Evolutionary conservation across 1,140 invertebrate species (phyloP).

Genomic region (Spodoptera frugiperda): DNA sequence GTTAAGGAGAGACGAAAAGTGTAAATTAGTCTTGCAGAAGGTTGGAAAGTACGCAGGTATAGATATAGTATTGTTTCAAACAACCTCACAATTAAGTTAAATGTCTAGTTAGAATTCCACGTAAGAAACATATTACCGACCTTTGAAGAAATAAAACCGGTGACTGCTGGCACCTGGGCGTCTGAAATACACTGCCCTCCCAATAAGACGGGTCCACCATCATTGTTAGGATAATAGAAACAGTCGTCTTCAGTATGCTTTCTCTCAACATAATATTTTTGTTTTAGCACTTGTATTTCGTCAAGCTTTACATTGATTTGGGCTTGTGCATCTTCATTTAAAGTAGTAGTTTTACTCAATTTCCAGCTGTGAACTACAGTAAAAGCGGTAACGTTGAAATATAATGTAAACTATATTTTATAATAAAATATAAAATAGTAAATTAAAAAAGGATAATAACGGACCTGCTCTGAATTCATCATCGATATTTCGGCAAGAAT

Average conservation of each 20-base stretch:
- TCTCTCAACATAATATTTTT: slow-evolving; percentile 64
- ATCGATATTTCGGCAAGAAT: slow-evolving; percentile 63
- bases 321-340: slow-evolving; percentile 50
- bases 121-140: slow-evolving; percentile 54
- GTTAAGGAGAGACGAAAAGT: too few species aligned
- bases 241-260: slow-evolving; percentile 67
- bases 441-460: neutral
- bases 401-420: too few species aligned
- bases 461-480: slow-evolving; percentile 65
- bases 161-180: slow-evolving; percentile 55
- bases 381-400: neutral
- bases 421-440: neutral
- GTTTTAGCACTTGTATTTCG: slow-evolving; percentile 61
- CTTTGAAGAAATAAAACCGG: slow-evolving; percentile 59
- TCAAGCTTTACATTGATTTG: slow-evolving; percentile 63
- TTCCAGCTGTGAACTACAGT: slow-evolving; percentile 75
- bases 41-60: too few species aligned
- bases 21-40: too few species aligned
- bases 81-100: too few species aligned
- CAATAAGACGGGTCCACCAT: slow-evolving; percentile 70
- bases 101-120: neutral
- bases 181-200: slow-evolving; percentile 63
- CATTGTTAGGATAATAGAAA: slow-evolving; percentile 76
- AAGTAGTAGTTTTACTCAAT: slow-evolving; percentile 61
- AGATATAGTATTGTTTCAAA: too few species aligned